These are phyloP conservation scores for Drosophila rufa DNA, from an alignment of 1,140 invertebrate genomes.

Conservation along the genomic window DNA sequence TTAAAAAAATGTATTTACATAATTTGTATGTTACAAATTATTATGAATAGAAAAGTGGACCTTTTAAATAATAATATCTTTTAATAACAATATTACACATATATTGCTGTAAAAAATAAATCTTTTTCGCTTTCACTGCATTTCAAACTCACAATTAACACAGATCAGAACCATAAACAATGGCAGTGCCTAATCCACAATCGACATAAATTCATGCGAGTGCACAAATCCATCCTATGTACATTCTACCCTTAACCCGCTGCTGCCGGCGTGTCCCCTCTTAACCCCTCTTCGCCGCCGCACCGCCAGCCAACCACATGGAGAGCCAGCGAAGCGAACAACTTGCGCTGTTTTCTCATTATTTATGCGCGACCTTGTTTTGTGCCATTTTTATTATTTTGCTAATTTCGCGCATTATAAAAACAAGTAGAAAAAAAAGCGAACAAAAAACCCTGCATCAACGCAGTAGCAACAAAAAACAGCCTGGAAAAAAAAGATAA, in stretches of 20 bases:
- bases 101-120: too few relatives aligned
- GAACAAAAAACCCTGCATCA: slow-evolving; percentile 36
- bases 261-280: slow-evolving; percentile 11
- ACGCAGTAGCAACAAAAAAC: slow-evolving; percentile 24
- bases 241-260: slow-evolving; percentile 22
- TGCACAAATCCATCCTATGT: slow-evolving; percentile 56
- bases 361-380: slow-evolving; percentile 83
- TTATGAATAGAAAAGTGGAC: too few relatives aligned
- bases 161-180: slow-evolving; percentile 26
- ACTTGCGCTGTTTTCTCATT: slow-evolving; percentile 75
- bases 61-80: too few relatives aligned
- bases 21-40: too few relatives aligned
- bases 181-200: slow-evolving; percentile 71
- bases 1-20: too few relatives aligned
- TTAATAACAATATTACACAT: too few relatives aligned
- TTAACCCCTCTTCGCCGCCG: neutral
- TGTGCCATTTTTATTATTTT: slow-evolving; percentile 83
- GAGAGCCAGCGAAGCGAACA: slow-evolving; percentile 71
- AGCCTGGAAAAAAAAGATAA: slow-evolving; percentile 26
- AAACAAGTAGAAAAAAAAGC: slow-evolving; percentile 46
- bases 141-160: slow-evolving; percentile 25
- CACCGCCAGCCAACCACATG: slow-evolving; percentile 49
- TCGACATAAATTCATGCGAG: slow-evolving; percentile 72
- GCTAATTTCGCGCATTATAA: slow-evolving; percentile 81
- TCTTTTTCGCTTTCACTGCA: neutral